Conservation (phyloP, 2,888 invertebrate genomes). For the Pemphredon lugubris region DNA sequence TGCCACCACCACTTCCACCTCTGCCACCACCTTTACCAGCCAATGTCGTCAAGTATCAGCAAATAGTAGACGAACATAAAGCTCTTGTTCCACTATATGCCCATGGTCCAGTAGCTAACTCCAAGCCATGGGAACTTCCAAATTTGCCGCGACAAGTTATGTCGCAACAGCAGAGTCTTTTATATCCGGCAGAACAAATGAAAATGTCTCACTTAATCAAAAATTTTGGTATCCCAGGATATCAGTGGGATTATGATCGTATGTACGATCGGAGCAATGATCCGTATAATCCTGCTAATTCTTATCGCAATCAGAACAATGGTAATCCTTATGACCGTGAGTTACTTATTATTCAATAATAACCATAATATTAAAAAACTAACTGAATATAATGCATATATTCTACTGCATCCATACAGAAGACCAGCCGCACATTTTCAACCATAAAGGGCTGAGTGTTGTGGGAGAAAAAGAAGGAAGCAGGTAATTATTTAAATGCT, state of each 20-base stretch:
- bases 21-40: slow-evolving; percentile 55
- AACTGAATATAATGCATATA: too few relatives aligned
- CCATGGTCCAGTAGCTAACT: slow-evolving; percentile 61
- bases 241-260: slow-evolving; percentile 75
- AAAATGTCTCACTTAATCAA: slow-evolving; percentile 64
- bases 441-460: slow-evolving; percentile 73
- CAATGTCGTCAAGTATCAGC: slow-evolving; percentile 72
- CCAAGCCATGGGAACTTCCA: slow-evolving; percentile 69
- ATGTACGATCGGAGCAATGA: slow-evolving; percentile 74
- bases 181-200: slow-evolving; percentile 68
- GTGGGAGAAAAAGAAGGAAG: slow-evolving; percentile 66
- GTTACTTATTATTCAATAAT: slow-evolving; percentile 25
- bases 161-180: slow-evolving; percentile 66
- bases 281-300: slow-evolving; percentile 60
- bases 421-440: slow-evolving; percentile 74
- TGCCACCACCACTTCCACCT: too few relatives aligned
- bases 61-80: slow-evolving; percentile 70
- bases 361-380: not conserved
- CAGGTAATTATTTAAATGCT: too few relatives aligned
- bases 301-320: slow-evolving; percentile 66
- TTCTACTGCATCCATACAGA: slow-evolving; percentile 45
- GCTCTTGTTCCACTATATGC: slow-evolving; percentile 68
- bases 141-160: slow-evolving; percentile 62
- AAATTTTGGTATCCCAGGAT: slow-evolving; percentile 67
- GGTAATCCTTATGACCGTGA: slow-evolving; percentile 72